Evolutionary conservation across 2,888 invertebrate species (phyloP), one percentile per base, ranked within the genome.

Genomic region (Limnephilus marmoratus): DNA sequence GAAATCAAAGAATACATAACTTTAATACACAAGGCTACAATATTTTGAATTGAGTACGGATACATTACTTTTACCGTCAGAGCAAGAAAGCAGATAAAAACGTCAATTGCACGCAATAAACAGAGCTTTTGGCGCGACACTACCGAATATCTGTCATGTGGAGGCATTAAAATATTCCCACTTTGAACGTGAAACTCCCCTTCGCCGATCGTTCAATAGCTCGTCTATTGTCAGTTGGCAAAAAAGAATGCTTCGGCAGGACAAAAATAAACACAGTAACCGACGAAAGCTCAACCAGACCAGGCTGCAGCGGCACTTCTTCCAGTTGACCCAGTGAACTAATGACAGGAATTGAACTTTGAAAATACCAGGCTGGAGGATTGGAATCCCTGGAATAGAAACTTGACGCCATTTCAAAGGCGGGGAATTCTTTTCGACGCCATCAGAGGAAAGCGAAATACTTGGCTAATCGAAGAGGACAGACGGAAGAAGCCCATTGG

Each of bases 181-280:
- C 86, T 53, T 68, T 34, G 90, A 29, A 90, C 49, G 49, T 92
- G 90, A 92, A 83, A 68, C 90, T 11, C 92, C 92, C 87, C 31
- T 13, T 80, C 41, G 18, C 37, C 49, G 80, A 53, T 81, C 82
- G 90, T 90, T 90, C 90, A 90, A 93, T 93, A 81, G 80, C 85
- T 90, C 81, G 53, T 90, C 92, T 81, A 93, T 92, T 92, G 92
- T 93, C 86, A 91, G 91, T 90, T 83, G 83, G 83, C 93, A 85
- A 93, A 92, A 93, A 93, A 93, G 92, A 92, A 93, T 85, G 90
- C 91, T 90, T 93, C 92, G 93, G 91, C 90, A 91, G 91, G 86
- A 92, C 93, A n/a, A 92, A 93, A 93, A 93, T 93, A 93, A 92
- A 92, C 92, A 87, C 90, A 87, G 91, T 90, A 81, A 91, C 85